These are phyloP conservation scores for Sebastiscus tertius DNA, from an alignment of 2,797 vertebrate genomes.

Conservation along the genomic window DNA sequence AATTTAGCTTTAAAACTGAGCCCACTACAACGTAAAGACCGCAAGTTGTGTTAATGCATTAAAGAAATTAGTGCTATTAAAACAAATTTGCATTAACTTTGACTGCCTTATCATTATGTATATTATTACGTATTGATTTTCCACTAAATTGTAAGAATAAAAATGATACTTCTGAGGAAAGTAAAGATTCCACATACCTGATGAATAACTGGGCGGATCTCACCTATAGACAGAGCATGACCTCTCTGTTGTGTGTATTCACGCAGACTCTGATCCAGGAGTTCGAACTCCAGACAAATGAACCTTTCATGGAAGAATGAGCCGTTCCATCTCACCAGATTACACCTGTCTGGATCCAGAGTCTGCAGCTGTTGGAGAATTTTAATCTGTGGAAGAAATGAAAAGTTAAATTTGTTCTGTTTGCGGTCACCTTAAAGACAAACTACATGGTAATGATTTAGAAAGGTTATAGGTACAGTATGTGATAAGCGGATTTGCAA, in stretches of 20 bases:
- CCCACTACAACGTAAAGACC: too few species aligned
- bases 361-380: neutral
- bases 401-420: neutral
- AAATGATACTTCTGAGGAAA: neutral
- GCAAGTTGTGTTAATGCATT: too few species aligned
- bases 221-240: neutral
- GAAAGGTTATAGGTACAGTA: too few species aligned
- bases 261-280: neutral
- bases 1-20: too few species aligned
- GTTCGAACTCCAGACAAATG: constrained; percentile 4
- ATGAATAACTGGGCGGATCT: neutral
- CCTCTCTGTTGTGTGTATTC: neutral
- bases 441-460: neutral
- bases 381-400: neutral
- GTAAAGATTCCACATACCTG: neutral
- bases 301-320: neutral
- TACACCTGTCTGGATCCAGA: neutral
- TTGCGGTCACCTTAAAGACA: neutral
- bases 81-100: too few species aligned
- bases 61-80: too few species aligned
- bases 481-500: neutral
- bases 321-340: neutral
- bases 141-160: neutral
- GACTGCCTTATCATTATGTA: too few species aligned
- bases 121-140: neutral